Base-by-base conservation (phyloP, 2,797 vertebrate genomes). In the Micrastur ruficollis region DNA sequence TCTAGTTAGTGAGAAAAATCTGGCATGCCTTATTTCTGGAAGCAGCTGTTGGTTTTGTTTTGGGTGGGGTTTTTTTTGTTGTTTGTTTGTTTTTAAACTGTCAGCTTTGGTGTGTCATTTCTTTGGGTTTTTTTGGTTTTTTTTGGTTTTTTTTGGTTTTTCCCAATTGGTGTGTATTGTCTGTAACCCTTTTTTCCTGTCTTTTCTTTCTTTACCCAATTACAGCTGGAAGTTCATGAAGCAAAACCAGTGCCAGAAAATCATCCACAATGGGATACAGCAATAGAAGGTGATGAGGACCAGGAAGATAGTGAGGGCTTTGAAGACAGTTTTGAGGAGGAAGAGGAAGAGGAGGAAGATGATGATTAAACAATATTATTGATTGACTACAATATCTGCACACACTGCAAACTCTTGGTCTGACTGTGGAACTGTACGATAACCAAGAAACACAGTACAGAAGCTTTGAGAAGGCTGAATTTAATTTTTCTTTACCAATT, bases 301-400 rank as follows among this genome's bases (percentile, higher is more conserved):
- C 99, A 99, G 97, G 99, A 99, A 94, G 99, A 99, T 98, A 99
- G 99, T 5, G 99, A 99, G 53, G 99, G 99, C 96, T 99, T 99
- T 91, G 99, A 99, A 98, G 99, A 99, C 90, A 99, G 99, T 34
- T 99, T 99, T 94, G 99, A 99, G 42, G 99, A 99, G 10, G 99
- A 99, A 5, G 99, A 99, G 84, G 99, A 99, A 76, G 99, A 99
- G 73, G 98, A 98, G 23, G 98, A 98, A 20, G 98, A 98, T 4
- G 98, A 97, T 8, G 98, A 98, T 97, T 98, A 98, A 98, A 94
- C 91, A 90, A 25, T 87, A 32, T 91, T 96, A 7, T 92, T 89
- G 93, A 95, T 72, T 93, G 96, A 97, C 95, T 98, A 93, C 87
- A 82, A 11, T 94, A 79, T 91, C 96, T 97, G 94, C 97, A 97